Evolutionary conservation across 2,888 invertebrate species (phyloP), one percentile per base, ranked within the genome.

Genomic region (Cecidostiba fungosa): DNA sequence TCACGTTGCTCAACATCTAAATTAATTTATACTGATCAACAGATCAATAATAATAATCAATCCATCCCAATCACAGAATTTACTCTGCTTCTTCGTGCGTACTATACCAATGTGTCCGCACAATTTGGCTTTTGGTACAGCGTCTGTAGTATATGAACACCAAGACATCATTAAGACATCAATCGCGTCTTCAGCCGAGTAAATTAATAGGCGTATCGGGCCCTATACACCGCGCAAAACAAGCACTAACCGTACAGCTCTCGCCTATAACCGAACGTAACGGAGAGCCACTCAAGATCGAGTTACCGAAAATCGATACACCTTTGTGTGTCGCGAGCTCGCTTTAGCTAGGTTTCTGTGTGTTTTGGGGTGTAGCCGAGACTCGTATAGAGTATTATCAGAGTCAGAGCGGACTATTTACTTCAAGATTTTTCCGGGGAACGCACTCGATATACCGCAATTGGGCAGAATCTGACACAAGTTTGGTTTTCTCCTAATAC

Each of bases 261-360:
- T 70, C 23, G 26, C 23, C n/a, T 23, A 19, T 70, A 72, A 36
- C 47, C 62, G 23, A 59, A 72, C 77, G 81, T 39, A 92, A 92
- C 90, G 89, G 89, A 90, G 91, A 90, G 91, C 92, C 92, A 93
- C 93, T 93, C 90, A 91, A 92, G 93, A 93, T 93, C 92, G 89
- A 89, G 91, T 93, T 93, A 93, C 93, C 89, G 92, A 92, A 93
- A 93, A 93, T 93, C 92, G 92, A 93, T 91, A 91, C 89, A 90
- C 90, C 90, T 90, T 90, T 89, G 89, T 77, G 54, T 39, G 50
- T 59, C 76, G 82, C 14, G 32, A 54, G 66, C 62, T 66, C 36
- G 23, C 47, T 62, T 43, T n/a, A 59, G 50, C 50, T 0, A 19
- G 16, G 50, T 50, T 19, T 50, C 16, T 69, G 36, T 54, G 80